A percentile compares a stretch with the other conserved stretches of the same genome.
Conservation (phyloP, 2,113 vertebrate species). For the Upupa epops region DNA sequence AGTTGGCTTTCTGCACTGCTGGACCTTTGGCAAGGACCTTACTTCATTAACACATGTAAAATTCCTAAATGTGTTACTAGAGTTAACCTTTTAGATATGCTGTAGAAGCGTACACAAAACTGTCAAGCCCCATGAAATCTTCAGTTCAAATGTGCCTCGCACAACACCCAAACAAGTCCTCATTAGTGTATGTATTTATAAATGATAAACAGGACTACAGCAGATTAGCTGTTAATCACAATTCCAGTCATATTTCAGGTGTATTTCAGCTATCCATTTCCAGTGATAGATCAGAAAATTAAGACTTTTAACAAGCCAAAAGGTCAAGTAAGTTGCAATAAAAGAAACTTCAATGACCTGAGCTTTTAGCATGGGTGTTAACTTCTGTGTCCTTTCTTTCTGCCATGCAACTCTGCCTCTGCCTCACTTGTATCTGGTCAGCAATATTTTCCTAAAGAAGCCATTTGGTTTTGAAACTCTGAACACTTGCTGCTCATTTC, state of each 20-base stretch:
- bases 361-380: neutral
- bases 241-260: neutral
- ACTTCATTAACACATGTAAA: neutral
- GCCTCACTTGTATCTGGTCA: neutral
- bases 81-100: neutral
- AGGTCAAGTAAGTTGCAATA: neutral
- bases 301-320: neutral
- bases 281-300: neutral
- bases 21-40: neutral
- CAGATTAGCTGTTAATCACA: neutral
- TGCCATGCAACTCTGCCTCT: too few relatives aligned
- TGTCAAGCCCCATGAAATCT: neutral
- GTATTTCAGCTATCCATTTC: neutral
- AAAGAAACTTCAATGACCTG: neutral
- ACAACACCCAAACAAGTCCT: accelerated
- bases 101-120: accelerated
- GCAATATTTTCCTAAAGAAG: neutral
- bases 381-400: neutral
- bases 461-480: neutral
- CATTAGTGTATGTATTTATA: neutral
- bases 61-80: neutral
- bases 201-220: neutral
- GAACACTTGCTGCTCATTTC: neutral
- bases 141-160: neutral
- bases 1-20: neutral